A percentile compares a stretch with the other conserved stretches of the same genome.
Conservation (phyloP, 2,797 vertebrate species). For the Mareca penelope region DNA sequence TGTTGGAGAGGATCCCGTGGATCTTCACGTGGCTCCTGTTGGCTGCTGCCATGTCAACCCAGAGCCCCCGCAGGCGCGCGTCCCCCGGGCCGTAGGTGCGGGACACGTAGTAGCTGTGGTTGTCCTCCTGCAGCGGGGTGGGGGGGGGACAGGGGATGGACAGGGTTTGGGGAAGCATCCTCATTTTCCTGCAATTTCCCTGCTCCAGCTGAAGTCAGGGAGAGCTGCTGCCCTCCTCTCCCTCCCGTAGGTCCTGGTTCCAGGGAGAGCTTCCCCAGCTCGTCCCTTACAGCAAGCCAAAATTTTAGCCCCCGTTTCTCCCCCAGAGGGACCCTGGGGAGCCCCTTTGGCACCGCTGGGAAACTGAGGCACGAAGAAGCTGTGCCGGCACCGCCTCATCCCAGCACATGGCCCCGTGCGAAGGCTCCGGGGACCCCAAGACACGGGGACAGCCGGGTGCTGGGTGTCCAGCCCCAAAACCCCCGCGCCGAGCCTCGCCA, state of each 20-base stretch:
- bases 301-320: not conserved
- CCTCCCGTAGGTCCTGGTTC: not conserved
- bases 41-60: slow-evolving; percentile 84
- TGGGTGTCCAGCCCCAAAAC: not conserved
- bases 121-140: slow-evolving; percentile 80
- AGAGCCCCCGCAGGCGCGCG: slow-evolving; percentile 76
- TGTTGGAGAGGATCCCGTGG: slow-evolving; percentile 90
- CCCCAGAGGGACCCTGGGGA: not conserved
- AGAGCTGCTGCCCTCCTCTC: not conserved
- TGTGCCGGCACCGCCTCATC: not conserved
- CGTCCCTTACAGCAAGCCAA: rapidly evolving
- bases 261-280: not conserved
- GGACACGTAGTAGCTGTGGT: slow-evolving; percentile 87
- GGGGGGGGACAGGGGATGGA: not conserved
- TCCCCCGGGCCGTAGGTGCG: slow-evolving; percentile 82
- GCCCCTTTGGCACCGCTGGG: not conserved
- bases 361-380: not conserved
- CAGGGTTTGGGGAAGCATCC: too few relatives aligned
- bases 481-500: rapidly evolving
- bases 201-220: not conserved
- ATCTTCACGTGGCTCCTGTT: slow-evolving; percentile 84
- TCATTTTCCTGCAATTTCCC: not conserved
- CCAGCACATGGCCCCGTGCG: not conserved
- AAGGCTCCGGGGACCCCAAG: not conserved
- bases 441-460: rapidly evolving